Evolutionary conservation across 2,888 invertebrate genomes (phyloP), one percentile per base, ranked within the genome.

Genomic region (Drosophila yooni): DNA sequence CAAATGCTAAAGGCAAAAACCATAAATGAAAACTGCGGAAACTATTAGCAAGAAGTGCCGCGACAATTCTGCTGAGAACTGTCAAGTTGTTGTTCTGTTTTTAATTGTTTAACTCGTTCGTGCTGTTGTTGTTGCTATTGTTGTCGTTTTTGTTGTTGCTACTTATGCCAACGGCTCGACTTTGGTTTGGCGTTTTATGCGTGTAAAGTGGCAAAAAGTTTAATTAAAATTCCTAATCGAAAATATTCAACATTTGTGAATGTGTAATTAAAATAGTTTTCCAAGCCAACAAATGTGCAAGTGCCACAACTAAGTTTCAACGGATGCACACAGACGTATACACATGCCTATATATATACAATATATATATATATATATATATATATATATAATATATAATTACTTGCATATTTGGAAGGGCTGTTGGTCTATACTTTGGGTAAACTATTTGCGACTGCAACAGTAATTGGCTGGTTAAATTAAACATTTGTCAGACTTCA

Each of bases 261-360:
- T 91, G 83, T 70, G 81, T 90, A 91, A 91, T 91, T 91, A 91
- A 91, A 91, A 91, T 91, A 91, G 91, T 91, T 91, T 88, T 79
- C 50, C 73, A 61, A 72, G 56, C 74, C 68, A 89, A 71, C 79
- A 75, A 82, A 56, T 74, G 56, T 59, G 68, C 64, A 59, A 72
- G 54, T 31, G 46, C 58, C 27, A 52, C 56, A 63, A 36, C 18
- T 29, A 46, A 56, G 38, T 48, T 48, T 38, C 29, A 51, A 60
- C 51, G 62, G 50, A 56, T 57, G 53, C 43, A 38, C 50, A 56
- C 51, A 70, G 54, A 68, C 33, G 34, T 21, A 52, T 10, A 31
- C n/a, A 33, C 11, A 40, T 13, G 21, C 7, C 7, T 21, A 15
- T 7, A 15, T 21, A 46, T 21, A 21, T 46, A 13, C 21, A 21